phyloP scores from a whole-genome alignment of 2,113 vertebrate genomes.

The Etheostoma spectabile region DNA sequence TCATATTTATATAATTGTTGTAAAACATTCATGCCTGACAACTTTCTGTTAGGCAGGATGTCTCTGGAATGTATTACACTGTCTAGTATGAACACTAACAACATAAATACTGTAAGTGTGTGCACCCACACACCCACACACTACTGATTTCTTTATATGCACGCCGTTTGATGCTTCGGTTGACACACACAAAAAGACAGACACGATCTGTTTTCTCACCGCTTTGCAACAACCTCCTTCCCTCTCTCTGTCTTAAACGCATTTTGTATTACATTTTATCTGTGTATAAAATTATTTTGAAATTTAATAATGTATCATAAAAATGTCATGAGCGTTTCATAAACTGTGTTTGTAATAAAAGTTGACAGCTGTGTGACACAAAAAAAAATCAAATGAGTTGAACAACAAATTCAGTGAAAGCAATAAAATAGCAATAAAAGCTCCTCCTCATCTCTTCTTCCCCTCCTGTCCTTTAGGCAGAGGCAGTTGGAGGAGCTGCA shows the following conservation, averaged over 20 bases:
- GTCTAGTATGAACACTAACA: background rate
- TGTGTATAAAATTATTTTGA: slow-evolving; percentile 12
- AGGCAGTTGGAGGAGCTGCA: slow-evolving; percentile 96
- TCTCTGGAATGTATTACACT: slow-evolving; percentile 19
- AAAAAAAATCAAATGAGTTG: background rate
- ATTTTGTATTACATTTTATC: background rate
- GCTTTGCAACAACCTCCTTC: background rate
- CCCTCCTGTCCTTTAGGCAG: slow-evolving; percentile 83
- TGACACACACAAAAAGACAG: background rate
- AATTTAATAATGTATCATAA: slow-evolving; percentile 18
- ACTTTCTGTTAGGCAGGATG: background rate
- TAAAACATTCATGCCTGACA: background rate
- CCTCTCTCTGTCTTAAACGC: background rate
- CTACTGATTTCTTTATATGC: background rate
- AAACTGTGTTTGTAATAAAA: slow-evolving; percentile 8
- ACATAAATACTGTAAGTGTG: background rate
- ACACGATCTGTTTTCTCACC: background rate
- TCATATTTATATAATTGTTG: background rate
- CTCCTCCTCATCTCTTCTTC: background rate
- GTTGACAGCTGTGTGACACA: slow-evolving; percentile 14
- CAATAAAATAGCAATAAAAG: slow-evolving; percentile 43
- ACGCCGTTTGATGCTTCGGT: background rate
- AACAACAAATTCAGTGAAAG: slow-evolving; percentile 9
- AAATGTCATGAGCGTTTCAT: slow-evolving; percentile 21
- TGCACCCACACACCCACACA: slow-evolving; percentile 7